These are phyloP conservation scores for Agrotis puta DNA, from an alignment of 2,888 invertebrate species.

Conservation along the genomic window DNA sequence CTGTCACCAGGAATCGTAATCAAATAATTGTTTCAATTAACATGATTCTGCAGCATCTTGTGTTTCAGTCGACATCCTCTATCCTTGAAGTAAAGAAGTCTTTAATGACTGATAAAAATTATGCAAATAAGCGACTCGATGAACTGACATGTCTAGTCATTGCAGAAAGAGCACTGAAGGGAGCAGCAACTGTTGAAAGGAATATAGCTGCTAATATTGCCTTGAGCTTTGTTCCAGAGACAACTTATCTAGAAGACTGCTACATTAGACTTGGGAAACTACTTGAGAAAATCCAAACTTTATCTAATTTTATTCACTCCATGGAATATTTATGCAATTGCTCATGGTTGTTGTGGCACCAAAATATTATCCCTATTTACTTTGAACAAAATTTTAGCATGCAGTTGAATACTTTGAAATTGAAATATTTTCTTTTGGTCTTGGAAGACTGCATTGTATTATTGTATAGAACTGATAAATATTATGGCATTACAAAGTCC, in stretches of 20 bases:
- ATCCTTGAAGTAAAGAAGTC: slow-evolving; percentile 93
- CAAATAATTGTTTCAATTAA: slow-evolving; percentile 94
- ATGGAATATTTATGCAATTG: slow-evolving; percentile 93
- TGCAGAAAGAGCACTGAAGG: slow-evolving; percentile 93
- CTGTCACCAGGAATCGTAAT: slow-evolving; percentile 93
- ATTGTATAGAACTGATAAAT: slow-evolving; percentile 80
- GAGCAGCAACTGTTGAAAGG: slow-evolving; percentile 92
- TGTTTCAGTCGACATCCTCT: slow-evolving; percentile 93
- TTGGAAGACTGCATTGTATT: slow-evolving; percentile 84
- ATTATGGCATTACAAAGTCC: slow-evolving; percentile 75
- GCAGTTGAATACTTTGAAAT: slow-evolving; percentile 92
- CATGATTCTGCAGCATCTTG: slow-evolving; percentile 95
- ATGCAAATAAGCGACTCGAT: slow-evolving; percentile 93
- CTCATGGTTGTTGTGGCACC: slow-evolving; percentile 95
- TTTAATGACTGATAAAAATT: slow-evolving; percentile 92
- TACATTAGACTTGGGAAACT: slow-evolving; percentile 91
- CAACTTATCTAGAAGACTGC: slow-evolving; percentile 92
- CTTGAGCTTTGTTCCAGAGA: slow-evolving; percentile 92
- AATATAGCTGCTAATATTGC: slow-evolving; percentile 93
- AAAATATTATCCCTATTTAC: slow-evolving; percentile 94
- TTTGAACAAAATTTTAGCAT: slow-evolving; percentile 93
- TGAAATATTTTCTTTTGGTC: slow-evolving; percentile 88
- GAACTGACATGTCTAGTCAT: slow-evolving; percentile 94
- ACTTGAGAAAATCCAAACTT: slow-evolving; percentile 92
- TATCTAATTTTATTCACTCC: slow-evolving; percentile 91